Conservation (phyloP, 2,113 vertebrate genomes). For the Malurus melanocephalus region DNA sequence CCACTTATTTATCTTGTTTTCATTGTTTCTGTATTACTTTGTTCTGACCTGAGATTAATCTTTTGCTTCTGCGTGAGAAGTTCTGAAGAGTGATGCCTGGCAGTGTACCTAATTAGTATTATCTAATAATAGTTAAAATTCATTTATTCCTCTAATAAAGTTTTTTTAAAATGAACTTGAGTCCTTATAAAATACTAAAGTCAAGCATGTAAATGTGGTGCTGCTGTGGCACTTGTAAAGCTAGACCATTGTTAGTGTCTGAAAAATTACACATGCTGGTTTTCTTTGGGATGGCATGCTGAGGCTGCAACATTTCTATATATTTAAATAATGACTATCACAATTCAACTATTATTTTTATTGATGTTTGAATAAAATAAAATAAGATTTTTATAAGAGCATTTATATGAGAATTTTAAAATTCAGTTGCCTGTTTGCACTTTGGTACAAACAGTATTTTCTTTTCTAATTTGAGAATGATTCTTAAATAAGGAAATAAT, state of each 20-base stretch:
- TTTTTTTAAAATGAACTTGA: neutral
- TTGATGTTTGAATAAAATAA: neutral
- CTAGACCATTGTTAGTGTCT: neutral
- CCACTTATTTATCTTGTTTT: neutral
- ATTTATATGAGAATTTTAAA: neutral
- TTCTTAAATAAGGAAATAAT: neutral
- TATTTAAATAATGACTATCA: neutral
- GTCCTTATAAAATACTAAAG: neutral
- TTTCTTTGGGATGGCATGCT: neutral
- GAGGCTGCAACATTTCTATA: neutral
- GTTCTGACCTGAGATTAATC: neutral
- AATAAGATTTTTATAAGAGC: neutral
- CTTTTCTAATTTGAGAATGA: neutral
- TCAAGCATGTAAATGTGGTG: neutral
- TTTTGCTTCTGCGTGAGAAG: neutral
- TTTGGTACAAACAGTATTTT: neutral
- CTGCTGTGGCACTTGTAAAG: neutral
- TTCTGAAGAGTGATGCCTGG: neutral
- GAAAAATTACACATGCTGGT: neutral
- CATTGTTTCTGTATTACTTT: neutral
- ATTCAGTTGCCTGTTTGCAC: neutral
- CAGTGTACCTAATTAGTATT: neutral
- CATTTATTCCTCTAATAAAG: neutral
- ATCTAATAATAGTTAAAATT: neutral
- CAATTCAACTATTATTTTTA: neutral